Percentiles rank a stretch among this genome's conserved stretches.
Evolutionary conservation across 2,888 invertebrate genomes (phyloP).

Genomic region (Antitype chi): DNA sequence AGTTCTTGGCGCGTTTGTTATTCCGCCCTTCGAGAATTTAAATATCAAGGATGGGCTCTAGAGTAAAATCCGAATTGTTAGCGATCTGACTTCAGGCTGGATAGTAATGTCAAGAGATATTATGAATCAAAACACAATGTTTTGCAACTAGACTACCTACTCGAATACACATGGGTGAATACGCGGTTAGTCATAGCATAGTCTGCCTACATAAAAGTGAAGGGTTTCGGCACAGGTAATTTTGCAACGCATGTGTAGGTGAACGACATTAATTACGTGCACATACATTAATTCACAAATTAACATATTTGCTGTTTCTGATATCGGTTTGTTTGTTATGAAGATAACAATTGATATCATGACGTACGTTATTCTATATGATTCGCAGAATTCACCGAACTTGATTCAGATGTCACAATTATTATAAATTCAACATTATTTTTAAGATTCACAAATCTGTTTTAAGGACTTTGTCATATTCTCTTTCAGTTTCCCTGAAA

Average conservation of each 20-base stretch:
- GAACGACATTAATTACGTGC: conserved; percentile 27
- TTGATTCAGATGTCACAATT: conserved; percentile 22
- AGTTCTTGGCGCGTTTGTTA: conserved; percentile 38
- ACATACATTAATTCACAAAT: conserved; percentile 48
- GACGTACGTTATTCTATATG: conserved; percentile 51
- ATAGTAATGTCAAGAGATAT: conserved; percentile 27
- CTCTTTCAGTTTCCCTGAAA: background rate
- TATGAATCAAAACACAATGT: conserved; percentile 44
- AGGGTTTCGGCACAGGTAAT: conserved; percentile 59
- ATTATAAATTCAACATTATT: conserved; percentile 10
- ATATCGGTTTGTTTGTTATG: conserved; percentile 67
- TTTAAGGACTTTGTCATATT: background rate
- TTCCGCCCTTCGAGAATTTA: conserved; percentile 27
- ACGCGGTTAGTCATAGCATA: conserved; percentile 64
- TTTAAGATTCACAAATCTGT: conserved; percentile 6
- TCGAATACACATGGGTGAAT: conserved; percentile 56
- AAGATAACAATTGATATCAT: conserved; percentile 63
- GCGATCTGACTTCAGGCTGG: conserved; percentile 5
- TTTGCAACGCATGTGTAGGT: conserved; percentile 62
- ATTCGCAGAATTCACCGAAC: conserved; percentile 37
- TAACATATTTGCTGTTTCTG: conserved; percentile 61
- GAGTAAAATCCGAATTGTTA: conserved; percentile 1
- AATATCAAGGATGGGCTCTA: conserved; percentile 31
- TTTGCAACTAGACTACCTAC: conserved; percentile 57
- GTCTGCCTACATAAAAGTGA: conserved; percentile 69